Evolutionary conservation across 2,888 invertebrate genomes (phyloP), one percentile per base, ranked within the genome.

Genomic region (Steromphala cineraria): DNA sequence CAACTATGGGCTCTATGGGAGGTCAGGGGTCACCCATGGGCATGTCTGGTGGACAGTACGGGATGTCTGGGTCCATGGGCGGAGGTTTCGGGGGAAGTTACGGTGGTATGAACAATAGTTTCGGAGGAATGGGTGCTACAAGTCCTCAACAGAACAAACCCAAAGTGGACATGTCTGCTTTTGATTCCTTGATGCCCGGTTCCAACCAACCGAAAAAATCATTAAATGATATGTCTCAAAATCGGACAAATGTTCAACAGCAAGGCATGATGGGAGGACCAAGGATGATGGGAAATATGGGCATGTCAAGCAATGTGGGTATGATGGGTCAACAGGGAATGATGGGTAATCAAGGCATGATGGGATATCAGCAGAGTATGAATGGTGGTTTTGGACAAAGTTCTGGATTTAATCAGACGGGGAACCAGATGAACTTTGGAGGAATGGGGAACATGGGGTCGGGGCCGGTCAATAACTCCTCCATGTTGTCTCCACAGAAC

Each of bases 151-250:
- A 31, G 13, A 76, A 53, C 53, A 77, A 67, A 19, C 83, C 84
- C 56, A 84, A 84, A 36, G 79, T 90, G n/a, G 88, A 92, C 80
- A 71, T 91, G 74, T 90, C 91, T 75, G 87, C 92, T 17, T 90
- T 92, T 82, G 91, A 92, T 83, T 86, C 75, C 62, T 83, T 92
- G 62, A 74, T 92, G 78, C 87, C 89, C 5, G 75, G 79, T 56
- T 77, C 80, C 28, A 80, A 83, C 24, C 86, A 87, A 46, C 79
- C 82, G n/a, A 88, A 85, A 78, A 52, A 77, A 55, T 62, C 88
- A 17, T 81, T 91, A 83, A 90, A 88, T 79, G 88, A 90, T 79
- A 89, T 91, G 89, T 56, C 83, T 10, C 78, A 67, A n/a, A 71
- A 77, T 67, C 67, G 79, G 24, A 76, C 75, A 28, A 67, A 46